A percentile compares a stretch with the other conserved stretches of the same genome.
Conservation (phyloP, 2,113 vertebrate genomes). For the Alces alces region DNA sequence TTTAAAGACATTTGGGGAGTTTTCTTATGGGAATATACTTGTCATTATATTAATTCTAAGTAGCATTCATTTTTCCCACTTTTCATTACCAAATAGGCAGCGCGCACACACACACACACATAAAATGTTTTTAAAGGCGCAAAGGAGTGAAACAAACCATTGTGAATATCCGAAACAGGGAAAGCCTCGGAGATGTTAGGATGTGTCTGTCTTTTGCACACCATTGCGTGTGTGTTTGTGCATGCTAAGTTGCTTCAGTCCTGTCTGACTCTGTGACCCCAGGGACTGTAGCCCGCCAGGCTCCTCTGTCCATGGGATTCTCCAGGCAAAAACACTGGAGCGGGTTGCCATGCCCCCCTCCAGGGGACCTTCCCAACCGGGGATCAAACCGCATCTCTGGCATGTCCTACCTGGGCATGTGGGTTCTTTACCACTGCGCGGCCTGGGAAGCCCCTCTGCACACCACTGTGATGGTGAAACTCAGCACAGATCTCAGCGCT, state of each 20-base stretch:
- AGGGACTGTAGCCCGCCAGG: not conserved
- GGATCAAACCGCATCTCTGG: not conserved
- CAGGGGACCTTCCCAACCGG: not conserved
- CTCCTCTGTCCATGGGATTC: not conserved
- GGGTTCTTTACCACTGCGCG: not conserved
- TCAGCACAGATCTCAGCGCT: not conserved
- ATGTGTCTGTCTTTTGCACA: accelerated
- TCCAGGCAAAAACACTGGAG: not conserved
- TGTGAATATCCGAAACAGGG: not conserved
- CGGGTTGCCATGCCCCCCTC: not conserved
- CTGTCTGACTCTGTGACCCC: not conserved
- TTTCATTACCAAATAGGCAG: not conserved
- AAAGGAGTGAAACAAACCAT: not conserved
- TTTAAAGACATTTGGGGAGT: not conserved
- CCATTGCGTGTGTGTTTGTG: not conserved
- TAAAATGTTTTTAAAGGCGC: not conserved
- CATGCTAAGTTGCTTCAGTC: not conserved
- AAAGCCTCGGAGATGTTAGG: accelerated
- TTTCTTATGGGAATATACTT: not conserved
- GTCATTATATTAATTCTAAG: not conserved
- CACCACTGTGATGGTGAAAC: not conserved
- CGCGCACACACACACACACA: not conserved
- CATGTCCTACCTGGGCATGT: not conserved
- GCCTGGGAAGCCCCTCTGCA: not conserved
- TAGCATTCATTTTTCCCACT: not conserved